Conservation (phyloP, 1,140 invertebrate species). For the Monomorium pharaonis region DNA sequence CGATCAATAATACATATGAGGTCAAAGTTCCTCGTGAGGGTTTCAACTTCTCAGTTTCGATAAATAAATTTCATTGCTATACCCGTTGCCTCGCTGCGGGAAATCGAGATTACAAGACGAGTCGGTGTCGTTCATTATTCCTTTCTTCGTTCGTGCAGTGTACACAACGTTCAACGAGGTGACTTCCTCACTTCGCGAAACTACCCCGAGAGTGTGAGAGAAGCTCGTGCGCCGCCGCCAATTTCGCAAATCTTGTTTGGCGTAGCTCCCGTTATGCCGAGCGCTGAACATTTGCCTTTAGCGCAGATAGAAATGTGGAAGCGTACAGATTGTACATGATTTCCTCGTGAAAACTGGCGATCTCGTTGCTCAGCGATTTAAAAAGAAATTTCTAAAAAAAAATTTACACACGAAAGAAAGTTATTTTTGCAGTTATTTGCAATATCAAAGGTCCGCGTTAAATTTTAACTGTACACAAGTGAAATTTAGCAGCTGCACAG, state of each 20-base stretch:
- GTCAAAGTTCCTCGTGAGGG: constrained; percentile 19
- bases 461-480: too few species aligned
- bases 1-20: not conserved
- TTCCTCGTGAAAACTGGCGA: not conserved
- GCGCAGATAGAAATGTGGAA: not conserved
- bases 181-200: not conserved
- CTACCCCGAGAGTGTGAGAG: constrained; percentile 34
- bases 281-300: constrained; percentile 24
- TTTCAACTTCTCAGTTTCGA: not conserved
- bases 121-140: not conserved
- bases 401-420: too few species aligned
- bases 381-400: not conserved
- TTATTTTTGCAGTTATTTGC: too few species aligned
- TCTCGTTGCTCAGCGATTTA: not conserved
- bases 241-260: constrained; percentile 61
- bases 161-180: too few species aligned
- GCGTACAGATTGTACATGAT: constrained; percentile 14
- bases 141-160: not conserved
- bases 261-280: constrained; percentile 62
- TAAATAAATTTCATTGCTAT: not conserved
- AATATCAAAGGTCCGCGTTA: too few species aligned
- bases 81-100: not conserved
- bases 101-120: not conserved
- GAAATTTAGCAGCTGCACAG: too few species aligned
- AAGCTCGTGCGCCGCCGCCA: constrained; percentile 17